Percentiles rank a stretch among this genome's conserved stretches.
Conservation (phyloP, 2,888 invertebrate genomes). For the Poecilobothrus nobilitatus region DNA sequence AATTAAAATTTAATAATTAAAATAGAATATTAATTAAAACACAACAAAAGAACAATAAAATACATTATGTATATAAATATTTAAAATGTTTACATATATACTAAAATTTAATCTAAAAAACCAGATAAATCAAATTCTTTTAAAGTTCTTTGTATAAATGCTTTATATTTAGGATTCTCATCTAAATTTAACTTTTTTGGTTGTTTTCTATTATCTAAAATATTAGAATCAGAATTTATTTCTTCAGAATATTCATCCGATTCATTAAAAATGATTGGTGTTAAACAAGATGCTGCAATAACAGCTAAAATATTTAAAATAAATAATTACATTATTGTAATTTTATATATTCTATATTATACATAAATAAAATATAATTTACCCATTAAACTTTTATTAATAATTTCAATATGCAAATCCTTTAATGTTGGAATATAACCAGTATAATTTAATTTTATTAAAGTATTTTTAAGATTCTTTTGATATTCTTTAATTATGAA, state of each 20-base stretch:
- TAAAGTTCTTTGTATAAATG: slow-evolving; percentile 36
- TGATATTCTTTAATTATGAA: slow-evolving; percentile 39
- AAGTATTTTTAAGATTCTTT: slow-evolving; percentile 32
- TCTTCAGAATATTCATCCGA: slow-evolving; percentile 20
- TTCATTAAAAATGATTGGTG: slow-evolving; percentile 40
- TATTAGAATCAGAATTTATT: slow-evolving; percentile 19
- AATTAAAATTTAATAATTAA: too few relatives aligned
- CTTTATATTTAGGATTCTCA: slow-evolving; percentile 38
- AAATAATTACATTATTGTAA: not conserved
- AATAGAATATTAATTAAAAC: too few relatives aligned
- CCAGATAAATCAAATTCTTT: slow-evolving; percentile 41
- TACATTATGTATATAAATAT: not conserved
- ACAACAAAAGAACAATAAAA: not conserved
- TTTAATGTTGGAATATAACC: slow-evolving; percentile 37
- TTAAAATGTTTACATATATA: not conserved
- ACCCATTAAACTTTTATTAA: slow-evolving; percentile 40
- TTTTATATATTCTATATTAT: too few relatives aligned
- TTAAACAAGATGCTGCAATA: slow-evolving; percentile 39
- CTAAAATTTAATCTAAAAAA: slow-evolving; percentile 34
- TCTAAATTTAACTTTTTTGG: slow-evolving; percentile 35
- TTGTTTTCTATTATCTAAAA: slow-evolving; percentile 34
- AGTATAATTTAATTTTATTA: slow-evolving; percentile 34
- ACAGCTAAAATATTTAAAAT: slow-evolving; percentile 30
- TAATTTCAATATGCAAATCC: slow-evolving; percentile 38
- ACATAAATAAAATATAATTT: slow-evolving; percentile 15